Evolutionary conservation across 2,888 invertebrate genomes (phyloP).

Genomic region (Drosophila cracens): DNA sequence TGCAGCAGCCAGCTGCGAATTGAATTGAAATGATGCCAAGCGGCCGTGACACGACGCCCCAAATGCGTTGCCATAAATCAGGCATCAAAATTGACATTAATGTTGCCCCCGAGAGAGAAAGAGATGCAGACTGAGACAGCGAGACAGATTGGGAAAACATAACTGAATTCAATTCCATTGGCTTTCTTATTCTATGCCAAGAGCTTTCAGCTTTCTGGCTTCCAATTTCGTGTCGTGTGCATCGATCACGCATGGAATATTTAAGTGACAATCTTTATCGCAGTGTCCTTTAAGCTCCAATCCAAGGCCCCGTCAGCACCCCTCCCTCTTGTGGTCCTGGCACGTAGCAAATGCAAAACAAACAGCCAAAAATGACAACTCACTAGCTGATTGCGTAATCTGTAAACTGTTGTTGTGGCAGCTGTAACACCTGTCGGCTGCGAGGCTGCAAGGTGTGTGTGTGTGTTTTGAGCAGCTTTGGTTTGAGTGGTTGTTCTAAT

Average conservation of each 20-base stretch:
- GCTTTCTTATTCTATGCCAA: conserved; percentile 15
- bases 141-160: background rate
- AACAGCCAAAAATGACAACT: conserved; percentile 37
- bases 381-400: conserved; percentile 50
- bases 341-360: conserved; percentile 56
- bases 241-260: conserved; percentile 78
- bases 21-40: conserved; percentile 76
- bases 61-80: conserved; percentile 77
- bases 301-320: background rate
- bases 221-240: conserved; percentile 36
- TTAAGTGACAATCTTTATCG: conserved; percentile 67
- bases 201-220: conserved; percentile 24
- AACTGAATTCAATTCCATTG: conserved; percentile 62
- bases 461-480: background rate
- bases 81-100: conserved; percentile 79
- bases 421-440: conserved; percentile 23
- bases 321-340: background rate
- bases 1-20: conserved; percentile 52
- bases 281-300: background rate
- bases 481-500: background rate
- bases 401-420: conserved; percentile 12
- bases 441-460: background rate
- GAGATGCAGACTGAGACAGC: conserved; percentile 1
- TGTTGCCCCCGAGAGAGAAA: conserved; percentile 51
- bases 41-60: conserved; percentile 42